phyloP scores from a whole-genome alignment of 2,113 vertebrate species.

The Dolichallabes microphthalmus region DNA sequence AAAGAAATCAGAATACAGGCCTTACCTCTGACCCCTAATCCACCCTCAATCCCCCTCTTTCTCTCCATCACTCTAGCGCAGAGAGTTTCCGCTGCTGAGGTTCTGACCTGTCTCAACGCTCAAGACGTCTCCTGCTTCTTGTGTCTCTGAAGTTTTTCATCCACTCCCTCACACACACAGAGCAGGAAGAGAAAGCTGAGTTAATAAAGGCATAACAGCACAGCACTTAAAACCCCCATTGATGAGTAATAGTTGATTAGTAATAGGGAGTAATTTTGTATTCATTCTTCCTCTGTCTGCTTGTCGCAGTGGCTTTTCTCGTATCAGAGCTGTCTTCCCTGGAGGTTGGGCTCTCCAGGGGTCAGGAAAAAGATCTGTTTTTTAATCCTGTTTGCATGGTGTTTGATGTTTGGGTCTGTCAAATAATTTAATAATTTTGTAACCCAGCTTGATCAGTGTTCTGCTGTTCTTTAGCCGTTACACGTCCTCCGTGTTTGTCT shows the following conservation, averaged over 20 bases:
- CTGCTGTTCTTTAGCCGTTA: constrained; percentile 1
- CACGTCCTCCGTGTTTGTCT: background rate
- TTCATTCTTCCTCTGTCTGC: background rate
- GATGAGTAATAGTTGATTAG: constrained; percentile 29
- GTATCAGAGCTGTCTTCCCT: constrained; percentile 54
- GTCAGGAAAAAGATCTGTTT: background rate
- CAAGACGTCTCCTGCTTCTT: background rate
- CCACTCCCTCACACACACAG: background rate
- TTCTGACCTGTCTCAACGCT: constrained; percentile 28
- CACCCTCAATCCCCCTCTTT: background rate
- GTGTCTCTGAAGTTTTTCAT: background rate
- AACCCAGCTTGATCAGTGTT: background rate
- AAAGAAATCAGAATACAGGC: constrained; percentile 29
- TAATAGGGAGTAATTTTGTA: background rate
- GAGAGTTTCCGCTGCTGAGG: constrained; percentile 4
- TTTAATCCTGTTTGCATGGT: background rate
- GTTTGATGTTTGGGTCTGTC: background rate
- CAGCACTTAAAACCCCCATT: background rate
- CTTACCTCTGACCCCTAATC: constrained; percentile 29
- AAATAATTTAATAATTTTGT: background rate
- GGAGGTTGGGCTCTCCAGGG: constrained; percentile 74
- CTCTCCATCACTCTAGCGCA: constrained; percentile 8
- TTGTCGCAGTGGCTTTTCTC: constrained; percentile 17
- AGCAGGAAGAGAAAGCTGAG: background rate
- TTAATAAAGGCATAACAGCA: background rate